Percentiles rank a stretch among this genome's conserved stretches.
These are phyloP conservation scores for Dendrolimus houi DNA, from an alignment of 2,888 invertebrate genomes.

Conservation along the genomic window DNA sequence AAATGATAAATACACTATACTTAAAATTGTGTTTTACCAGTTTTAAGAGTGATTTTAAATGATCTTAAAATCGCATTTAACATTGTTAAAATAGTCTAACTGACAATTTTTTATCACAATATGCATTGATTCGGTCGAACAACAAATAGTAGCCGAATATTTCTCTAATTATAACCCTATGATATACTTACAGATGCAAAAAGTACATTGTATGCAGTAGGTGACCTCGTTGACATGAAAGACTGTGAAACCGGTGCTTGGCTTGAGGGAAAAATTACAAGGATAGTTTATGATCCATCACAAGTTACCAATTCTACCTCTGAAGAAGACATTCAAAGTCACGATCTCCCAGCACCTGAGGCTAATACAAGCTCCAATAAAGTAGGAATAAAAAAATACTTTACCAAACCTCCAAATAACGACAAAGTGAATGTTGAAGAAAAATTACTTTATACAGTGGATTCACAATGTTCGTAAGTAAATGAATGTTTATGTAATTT, in stretches of 20 bases:
- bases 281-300: constrained; percentile 60
- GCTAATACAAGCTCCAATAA: constrained; percentile 25
- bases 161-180: neutral
- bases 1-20: too few species aligned
- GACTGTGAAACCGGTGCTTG: constrained; percentile 81
- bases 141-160: too few species aligned
- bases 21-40: too few species aligned
- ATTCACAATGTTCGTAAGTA: too few species aligned
- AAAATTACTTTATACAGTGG: constrained; percentile 60
- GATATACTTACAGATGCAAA: constrained; percentile 39
- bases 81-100: too few species aligned
- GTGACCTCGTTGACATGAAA: constrained; percentile 81
- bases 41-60: too few species aligned
- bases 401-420: constrained; percentile 30
- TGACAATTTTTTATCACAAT: too few species aligned
- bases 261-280: constrained; percentile 81
- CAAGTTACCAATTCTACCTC: constrained; percentile 9
- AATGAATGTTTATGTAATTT: too few species aligned
- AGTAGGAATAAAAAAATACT: constrained; percentile 42
- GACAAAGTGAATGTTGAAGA: constrained; percentile 31
- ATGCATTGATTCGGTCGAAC: too few species aligned
- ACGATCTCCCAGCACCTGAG: constrained; percentile 13
- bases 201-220: constrained; percentile 71
- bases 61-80: too few species aligned
- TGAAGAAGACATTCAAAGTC: constrained; percentile 14